These are phyloP conservation scores for Nothoprocta perdicaria DNA, from an alignment of 2,113 vertebrate genomes.

Conservation along the genomic window DNA sequence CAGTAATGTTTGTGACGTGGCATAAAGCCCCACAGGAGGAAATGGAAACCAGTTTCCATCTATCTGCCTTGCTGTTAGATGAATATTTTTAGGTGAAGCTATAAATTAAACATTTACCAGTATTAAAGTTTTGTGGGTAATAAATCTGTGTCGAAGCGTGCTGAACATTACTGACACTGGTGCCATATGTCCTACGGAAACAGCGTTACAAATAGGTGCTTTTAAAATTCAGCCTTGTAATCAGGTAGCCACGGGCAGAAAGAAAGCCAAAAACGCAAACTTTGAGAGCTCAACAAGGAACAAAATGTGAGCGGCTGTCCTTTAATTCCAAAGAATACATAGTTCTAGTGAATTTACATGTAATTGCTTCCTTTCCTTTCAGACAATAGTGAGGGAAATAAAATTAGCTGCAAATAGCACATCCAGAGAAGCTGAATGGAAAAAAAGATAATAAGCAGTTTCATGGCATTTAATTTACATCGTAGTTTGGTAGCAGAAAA, in stretches of 20 bases:
- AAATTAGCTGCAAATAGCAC: slow-evolving; percentile 18
- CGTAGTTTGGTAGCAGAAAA: slow-evolving; percentile 15
- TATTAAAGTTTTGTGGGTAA: slow-evolving; percentile 17
- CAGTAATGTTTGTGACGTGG: neutral
- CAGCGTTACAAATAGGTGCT: neutral
- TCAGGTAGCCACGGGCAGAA: neutral
- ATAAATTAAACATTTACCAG: slow-evolving; percentile 40
- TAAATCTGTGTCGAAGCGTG: neutral
- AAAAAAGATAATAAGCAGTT: slow-evolving; percentile 12
- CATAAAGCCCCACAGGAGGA: neutral
- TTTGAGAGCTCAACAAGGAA: neutral
- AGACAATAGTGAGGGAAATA: neutral
- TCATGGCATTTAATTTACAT: slow-evolving; percentile 39
- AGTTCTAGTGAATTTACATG: neutral
- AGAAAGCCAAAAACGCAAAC: neutral
- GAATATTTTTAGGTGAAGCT: slow-evolving; percentile 28
- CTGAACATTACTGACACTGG: neutral
- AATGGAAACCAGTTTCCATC: slow-evolving; percentile 7
- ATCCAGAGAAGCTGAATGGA: neutral
- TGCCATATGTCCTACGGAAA: neutral
- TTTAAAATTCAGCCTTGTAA: neutral
- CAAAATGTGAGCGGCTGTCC: neutral
- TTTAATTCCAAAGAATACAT: neutral
- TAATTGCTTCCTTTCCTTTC: slow-evolving; percentile 10
- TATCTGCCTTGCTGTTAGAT: neutral